Base-by-base conservation (phyloP, 2,797 vertebrate species). In the Schizothorax lantsangensis region DNA sequence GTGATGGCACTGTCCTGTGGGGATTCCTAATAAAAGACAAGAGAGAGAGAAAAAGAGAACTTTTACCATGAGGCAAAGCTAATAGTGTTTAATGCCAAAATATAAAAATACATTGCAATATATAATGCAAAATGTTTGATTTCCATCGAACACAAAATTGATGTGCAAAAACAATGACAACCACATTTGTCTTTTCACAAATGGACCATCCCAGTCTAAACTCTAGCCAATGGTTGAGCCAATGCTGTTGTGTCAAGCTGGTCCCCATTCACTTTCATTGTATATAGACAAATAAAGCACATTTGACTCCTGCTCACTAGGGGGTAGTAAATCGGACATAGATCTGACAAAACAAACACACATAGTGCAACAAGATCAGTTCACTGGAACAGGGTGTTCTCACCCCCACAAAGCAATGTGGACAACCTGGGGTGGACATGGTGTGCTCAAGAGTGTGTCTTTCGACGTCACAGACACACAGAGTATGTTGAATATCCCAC, bases 1-100 rank as follows among this genome's bases (percentile, higher is more conserved):
- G 98, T 99, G 92, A 99, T 99, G 84, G 98, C 98, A 81, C 98
- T 99, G 96, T 99, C 98, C 91, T 99, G 98, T 1, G 98, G 98
- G 85, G 98, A 99, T 92, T 99, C 98, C 98, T 99, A 82, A 43
- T 49, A 11, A 43, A 4, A 82, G 74, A 9, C 49, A 91, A 82
- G n/a, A 30, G 43, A 87, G 38, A 85, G 33, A 74, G 15, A 71
- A 23, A 23, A 43, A 62, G 12, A 72, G 43, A 77, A 81, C 30
- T 79, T 68, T 57, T 2, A 75, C 2, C n/a, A 73, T 15, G 2
- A 80, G 26, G 36, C 23, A 75, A 38, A 45, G 74, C 64, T 75
- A 36, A 66, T 14, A 85, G 30, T 19, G 4, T 17, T 10, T 36
- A 40, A 23, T 52, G 23, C 33, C 62, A 8, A 57, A 69, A 49